Base-by-base conservation (phyloP, 1,140 invertebrate genomes). In the Drosophila littoralis region DNA sequence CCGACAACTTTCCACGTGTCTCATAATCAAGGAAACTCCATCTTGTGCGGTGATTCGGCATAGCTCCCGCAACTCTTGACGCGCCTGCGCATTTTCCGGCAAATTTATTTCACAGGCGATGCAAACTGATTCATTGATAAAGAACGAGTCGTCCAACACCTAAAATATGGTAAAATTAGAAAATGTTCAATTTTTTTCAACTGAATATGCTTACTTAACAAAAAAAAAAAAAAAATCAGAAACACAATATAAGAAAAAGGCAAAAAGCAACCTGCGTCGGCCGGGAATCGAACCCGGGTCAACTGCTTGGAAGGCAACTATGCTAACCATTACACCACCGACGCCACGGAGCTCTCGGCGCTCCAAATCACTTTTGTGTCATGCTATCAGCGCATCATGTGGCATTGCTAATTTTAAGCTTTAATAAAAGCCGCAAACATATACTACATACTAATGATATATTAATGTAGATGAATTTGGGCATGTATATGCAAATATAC, bases 281-380 rank as follows among this genome's bases (percentile, higher is more conserved):
- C 95, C 95, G 95, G 95, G 95, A 96, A 95, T 96, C 95, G 95
- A 96, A 96, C 95, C 94, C 95, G 95, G 95, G 95, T 96, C 95
- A 95, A 95, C 94, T 96, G 95, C 95, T 96, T 96, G 95, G 95
- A 96, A 96, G 95, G 95, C 95, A 96, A 95, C 95, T 95, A 96
- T 96, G 95, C 95, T 96, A 93, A 96, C 95, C 95, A 95, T 95
- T 96, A 96, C 95, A 96, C 95, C 95, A 96, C 95, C 90, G 90
- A 92, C 91, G 91, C 91, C 77, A 77, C 75, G 22, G 60, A 6
- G 0, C 2, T 0, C 0, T 0, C 0, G 0, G 6, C 9, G 67
- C 60, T 42, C 35, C 46, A 73, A 7, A 35, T 52, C 48, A 9
- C 6, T 75, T 79, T 86, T 70, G 0, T 22, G 46, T 33, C 22